Percentiles rank a stretch among this genome's conserved stretches.
These are phyloP conservation scores for Oeneis ivallda DNA, from an alignment of 2,888 invertebrate genomes.

Conservation along the genomic window DNA sequence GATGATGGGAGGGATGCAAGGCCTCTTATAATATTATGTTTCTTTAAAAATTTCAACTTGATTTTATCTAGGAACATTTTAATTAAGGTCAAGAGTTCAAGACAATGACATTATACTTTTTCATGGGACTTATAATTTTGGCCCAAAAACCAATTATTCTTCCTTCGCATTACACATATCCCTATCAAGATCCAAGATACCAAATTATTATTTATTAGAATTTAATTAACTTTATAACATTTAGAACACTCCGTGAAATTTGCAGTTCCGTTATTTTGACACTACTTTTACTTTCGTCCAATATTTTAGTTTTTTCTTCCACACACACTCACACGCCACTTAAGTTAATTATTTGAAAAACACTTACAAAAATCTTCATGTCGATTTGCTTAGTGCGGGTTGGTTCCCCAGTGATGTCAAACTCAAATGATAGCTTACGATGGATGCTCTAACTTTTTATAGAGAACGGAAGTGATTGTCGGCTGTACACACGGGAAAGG, in stretches of 20 bases:
- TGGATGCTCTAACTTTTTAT: constrained; percentile 73
- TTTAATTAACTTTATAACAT: background rate
- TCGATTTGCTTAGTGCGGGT: constrained; percentile 45
- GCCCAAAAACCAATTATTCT: too few relatives aligned
- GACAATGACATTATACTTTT: too few relatives aligned
- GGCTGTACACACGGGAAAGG: constrained; percentile 63
- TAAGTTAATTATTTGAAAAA: constrained; percentile 37
- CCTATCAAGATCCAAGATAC: too few relatives aligned
- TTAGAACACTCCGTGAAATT: background rate
- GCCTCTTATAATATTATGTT: too few relatives aligned
- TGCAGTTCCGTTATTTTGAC: constrained; percentile 14
- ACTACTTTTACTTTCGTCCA: constrained; percentile 19
- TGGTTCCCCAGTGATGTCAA: constrained; percentile 33
- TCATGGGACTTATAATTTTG: too few relatives aligned
- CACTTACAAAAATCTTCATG: constrained; percentile 78
- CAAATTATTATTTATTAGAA: too few relatives aligned
- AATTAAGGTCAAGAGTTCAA: too few relatives aligned
- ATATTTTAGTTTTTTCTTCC: background rate
- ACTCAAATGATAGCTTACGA: constrained; percentile 62
- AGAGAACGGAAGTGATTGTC: constrained; percentile 74
- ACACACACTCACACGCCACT: constrained; percentile 12
- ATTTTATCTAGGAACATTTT: too few relatives aligned
- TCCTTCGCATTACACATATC: too few relatives aligned
- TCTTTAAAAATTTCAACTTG: too few relatives aligned
- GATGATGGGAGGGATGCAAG: too few relatives aligned